Conservation (phyloP, 2,113 vertebrate species). For the Campylorhamphus procurvoides region DNA sequence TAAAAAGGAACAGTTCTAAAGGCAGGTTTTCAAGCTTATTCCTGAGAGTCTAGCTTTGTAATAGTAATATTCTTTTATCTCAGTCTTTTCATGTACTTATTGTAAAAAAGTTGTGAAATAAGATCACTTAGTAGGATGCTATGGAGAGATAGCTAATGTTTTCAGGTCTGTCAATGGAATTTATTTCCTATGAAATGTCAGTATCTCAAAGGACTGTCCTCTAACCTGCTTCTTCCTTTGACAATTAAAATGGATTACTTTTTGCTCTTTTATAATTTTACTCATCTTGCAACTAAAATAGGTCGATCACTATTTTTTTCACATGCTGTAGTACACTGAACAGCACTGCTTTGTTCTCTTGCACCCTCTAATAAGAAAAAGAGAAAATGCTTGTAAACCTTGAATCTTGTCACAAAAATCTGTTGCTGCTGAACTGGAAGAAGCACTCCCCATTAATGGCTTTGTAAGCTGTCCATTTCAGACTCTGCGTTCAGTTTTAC, state of each 20-base stretch:
- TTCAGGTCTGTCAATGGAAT: background rate
- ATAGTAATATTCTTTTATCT: background rate
- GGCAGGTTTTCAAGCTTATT: background rate
- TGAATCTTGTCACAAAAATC: background rate
- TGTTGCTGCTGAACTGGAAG: background rate
- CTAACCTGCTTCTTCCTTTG: background rate
- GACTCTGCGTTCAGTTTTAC: background rate
- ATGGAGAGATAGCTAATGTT: background rate
- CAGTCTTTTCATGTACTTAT: background rate
- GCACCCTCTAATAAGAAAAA: background rate
- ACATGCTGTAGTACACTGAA: background rate
- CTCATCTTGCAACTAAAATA: background rate
- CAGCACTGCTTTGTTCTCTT: background rate
- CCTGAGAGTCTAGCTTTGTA: background rate
- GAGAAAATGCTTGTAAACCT: background rate
- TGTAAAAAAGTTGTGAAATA: background rate
- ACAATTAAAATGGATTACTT: background rate
- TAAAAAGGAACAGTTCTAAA: background rate
- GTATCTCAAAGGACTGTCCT: background rate
- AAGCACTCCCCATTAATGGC: background rate
- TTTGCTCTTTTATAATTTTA: background rate
- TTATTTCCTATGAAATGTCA: background rate
- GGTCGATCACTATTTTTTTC: background rate
- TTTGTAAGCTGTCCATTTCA: background rate
- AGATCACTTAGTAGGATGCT: background rate